Base-by-base conservation (phyloP, 2,888 invertebrate genomes). In the Eretmocerus hayati region DNA sequence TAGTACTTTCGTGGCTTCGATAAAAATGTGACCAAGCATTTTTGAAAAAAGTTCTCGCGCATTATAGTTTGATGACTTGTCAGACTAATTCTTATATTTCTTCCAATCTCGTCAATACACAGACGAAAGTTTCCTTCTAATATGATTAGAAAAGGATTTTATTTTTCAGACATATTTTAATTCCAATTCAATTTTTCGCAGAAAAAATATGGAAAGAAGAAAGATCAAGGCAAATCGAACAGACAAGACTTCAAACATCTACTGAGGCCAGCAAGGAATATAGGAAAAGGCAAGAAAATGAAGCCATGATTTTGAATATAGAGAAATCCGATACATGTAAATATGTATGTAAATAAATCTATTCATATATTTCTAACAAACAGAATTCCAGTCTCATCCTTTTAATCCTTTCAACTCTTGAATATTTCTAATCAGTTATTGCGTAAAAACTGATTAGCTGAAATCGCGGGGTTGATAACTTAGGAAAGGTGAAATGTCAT, bases 161-260 rank as follows among this genome's bases (percentile, higher is more conserved):
- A 13, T 41, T n/a, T 48, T 26, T 11, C 26, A 35, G n/a, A 41
- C 15, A 39, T 36, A 31, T 41, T 18, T n/a, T n/a, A n/a, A n/a
- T n/a, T n/a, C n/a, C n/a, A n/a, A n/a, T n/a, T n/a, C 18, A 33
- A 35, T 20, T 37, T 48, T 40, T 46, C 43, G 9, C 47, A 56
- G 31, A 53, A 61, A 52, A 56, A 43, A 30, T 51, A 35, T 33
- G 43, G 37, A 11, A 54, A 62, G 52, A 60, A 59, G 57, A 48
- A 54, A 37, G 52, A 50, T 33, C 52, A 46, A 40, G 47, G 53
- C 45, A 49, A 58, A 51, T 32, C 47, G 22, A 45, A 86, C 62
- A 77, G 80, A 50, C 80, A 83, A 62, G 87, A 87, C 62, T 75
- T 87, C 23, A 84, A 80, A 63, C 77, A 80, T 60, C 68, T 85